Evolutionary conservation across 37 sponge, comb jelly and placozoan genomes (phyloP).

Genomic region (Hexactinellida sp.): DNA sequence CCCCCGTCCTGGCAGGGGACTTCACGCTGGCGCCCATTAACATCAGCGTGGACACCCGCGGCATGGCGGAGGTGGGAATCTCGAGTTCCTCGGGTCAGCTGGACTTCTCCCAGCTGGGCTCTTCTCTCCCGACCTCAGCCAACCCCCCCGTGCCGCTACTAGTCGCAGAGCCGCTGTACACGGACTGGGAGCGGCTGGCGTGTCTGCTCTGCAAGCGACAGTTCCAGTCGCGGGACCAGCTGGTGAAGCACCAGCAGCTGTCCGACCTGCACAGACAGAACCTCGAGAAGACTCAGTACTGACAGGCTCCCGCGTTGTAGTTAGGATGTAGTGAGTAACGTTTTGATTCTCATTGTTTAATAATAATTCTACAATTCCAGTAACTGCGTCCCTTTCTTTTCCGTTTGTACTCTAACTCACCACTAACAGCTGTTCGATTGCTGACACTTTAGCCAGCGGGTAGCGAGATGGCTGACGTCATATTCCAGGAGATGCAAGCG

Average conservation of each 20-base stretch:
- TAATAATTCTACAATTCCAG: no score
- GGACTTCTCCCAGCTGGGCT: constrained; percentile 11
- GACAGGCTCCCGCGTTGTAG: not conserved
- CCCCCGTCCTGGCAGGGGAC: not conserved
- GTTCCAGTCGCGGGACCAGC: constrained; percentile 57
- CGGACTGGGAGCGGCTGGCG: constrained; percentile 69
- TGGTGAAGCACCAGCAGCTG: constrained; percentile 75
- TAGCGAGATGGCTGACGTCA: not conserved
- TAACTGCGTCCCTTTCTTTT: no score
- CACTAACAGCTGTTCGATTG: not conserved
- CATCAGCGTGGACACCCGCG: not conserved
- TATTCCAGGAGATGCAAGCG: not conserved
- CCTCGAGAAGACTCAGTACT: constrained; percentile 4
- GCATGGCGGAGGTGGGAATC: not conserved
- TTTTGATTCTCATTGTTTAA: no score
- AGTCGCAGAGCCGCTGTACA: constrained; percentile 42
- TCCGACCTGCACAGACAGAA: constrained; percentile 81
- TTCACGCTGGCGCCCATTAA: not conserved
- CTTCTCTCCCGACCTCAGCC: not conserved
- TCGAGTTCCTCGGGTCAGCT: not conserved
- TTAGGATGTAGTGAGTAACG: no score
- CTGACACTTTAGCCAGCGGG: not conserved
- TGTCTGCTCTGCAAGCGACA: constrained; percentile 94
- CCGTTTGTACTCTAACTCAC: no score
- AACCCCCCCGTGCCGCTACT: constrained; percentile 22